Base-by-base conservation (phyloP, 1,140 invertebrate genomes). In the Caenorhabditis briggsae region DNA sequence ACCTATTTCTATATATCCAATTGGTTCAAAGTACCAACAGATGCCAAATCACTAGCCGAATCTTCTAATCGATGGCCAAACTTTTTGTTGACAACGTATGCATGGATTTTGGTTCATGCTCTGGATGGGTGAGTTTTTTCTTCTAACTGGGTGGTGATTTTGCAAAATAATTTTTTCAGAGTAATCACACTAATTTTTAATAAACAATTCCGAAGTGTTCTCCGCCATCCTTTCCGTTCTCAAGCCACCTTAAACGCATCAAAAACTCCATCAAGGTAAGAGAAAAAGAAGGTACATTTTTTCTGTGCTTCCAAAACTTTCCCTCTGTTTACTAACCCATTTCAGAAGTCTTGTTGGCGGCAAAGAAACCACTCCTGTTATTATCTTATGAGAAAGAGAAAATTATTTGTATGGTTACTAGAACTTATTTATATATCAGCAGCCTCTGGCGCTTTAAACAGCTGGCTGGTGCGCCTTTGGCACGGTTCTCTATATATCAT, bases 121-220 rank as follows among this genome's bases (percentile, higher is more conserved):
- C n/a, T 70, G 5, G 84, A 85, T 43, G 84, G 84, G 84, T 85
- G 14, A 50, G 16, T 53, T n/a, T 25, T 12, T 20, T 25, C 23
- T 5, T 23, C 41, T 7, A n/a, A 18, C 0, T 11, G n/a, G 25
- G 11, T n/a, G 5, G 5, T 11, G 33, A 3, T 83, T 46, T 82
- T 14, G 50, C 2, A 58, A 43, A 41, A 20, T 61, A 82, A 16
- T 58, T 1, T 53, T 12, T 85, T 56, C 84, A 85, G 84, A 56
- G 84, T 85, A 12, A 65, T 85, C n/a, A 85, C 84, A 16, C 23
- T 85, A 53, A 53, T 58, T 5, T 85, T 85, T 64, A 85, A 85
- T 64, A 64, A 53, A 33, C 84, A 85, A 48, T 85, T 85, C 59
- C 84, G 84, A 33, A 64, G 50, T 41, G 84, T 61, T 41, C 61